Conservation (phyloP, 2,797 vertebrate genomes). For the Ctenopoma kingsleyae region DNA sequence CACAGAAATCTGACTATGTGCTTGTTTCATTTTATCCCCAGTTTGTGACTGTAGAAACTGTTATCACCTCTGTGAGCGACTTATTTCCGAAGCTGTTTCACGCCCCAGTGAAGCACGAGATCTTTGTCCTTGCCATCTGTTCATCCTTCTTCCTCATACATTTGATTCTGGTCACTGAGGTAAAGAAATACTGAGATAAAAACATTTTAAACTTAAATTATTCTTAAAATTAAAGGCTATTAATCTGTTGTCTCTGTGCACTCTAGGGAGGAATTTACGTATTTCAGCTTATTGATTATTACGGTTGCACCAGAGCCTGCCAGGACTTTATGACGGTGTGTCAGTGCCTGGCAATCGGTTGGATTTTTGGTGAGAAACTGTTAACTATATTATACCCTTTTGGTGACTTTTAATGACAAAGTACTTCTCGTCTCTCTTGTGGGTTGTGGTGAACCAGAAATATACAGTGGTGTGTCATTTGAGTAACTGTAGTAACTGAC, state of each 20-base stretch:
- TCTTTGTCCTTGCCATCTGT: conserved; percentile 62
- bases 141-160: conserved; percentile 48
- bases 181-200: conserved; percentile 8
- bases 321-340: conserved; percentile 85
- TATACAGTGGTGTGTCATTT: neutral
- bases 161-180: conserved; percentile 60
- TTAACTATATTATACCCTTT: neutral
- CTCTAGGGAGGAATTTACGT: conserved; percentile 83
- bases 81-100: conserved; percentile 53
- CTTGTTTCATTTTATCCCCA: conserved; percentile 7
- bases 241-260: neutral
- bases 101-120: conserved; percentile 37
- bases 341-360: conserved; percentile 86
- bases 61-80: conserved; percentile 56
- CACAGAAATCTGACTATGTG: too few relatives aligned
- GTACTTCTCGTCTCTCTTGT: neutral
- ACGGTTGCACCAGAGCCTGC: conserved; percentile 83
- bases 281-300: conserved; percentile 90
- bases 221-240: too few relatives aligned
- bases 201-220: too few relatives aligned
- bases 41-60: conserved; percentile 64
- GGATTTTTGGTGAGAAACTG: conserved; percentile 87
- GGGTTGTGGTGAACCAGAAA: neutral
- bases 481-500: neutral
- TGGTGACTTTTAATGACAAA: neutral